Base-by-base conservation (phyloP, 2,888 invertebrate species). In the Pheosia tremula region DNA sequence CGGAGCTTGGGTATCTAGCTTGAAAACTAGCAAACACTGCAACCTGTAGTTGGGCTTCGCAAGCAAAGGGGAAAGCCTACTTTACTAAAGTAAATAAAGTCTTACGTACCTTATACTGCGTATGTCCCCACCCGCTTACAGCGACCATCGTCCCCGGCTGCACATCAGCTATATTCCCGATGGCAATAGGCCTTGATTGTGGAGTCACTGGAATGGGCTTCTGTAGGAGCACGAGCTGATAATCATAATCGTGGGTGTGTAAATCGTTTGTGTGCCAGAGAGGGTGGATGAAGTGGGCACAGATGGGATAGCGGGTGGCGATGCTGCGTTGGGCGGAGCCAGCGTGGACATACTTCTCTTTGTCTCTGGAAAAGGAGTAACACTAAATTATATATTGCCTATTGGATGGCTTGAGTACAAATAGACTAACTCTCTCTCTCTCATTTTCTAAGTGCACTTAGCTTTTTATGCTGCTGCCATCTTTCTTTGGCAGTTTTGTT, bases 51-150 rank as follows among this genome's bases (percentile, higher is more conserved):
- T 24, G 24, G 24, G 24, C 2, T 24, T 24, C 39, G 6, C 39
- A 39, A 39, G 6, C 39, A 39, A 39, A 39, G 24, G 24, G 2
- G 24, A 24, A 24, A 24, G 24, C 24, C 24, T 24, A 24, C 24
- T 24, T 24, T 24, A 24, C 24, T 24, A 24, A 5, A 39, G 39
- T 7, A 43, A 9, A 7, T 1, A 10, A n/a, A n/a, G 47, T n/a
- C 47, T 41, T 10, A 63, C 68, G 68, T 61, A 91, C 92, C 79
- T 84, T 87, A 50, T 74, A 83, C 52, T 68, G 67, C 0, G 84
- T 75, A 68, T 90, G 89, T 3, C 93, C 93, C 93, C 93, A 93
- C 0, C 93, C 93, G 13, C 84, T 89, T 0, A 93, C 77, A 0
- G 83, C 62, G 0, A 89, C 70, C 68, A 84, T 49, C 0, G 45